Evolutionary conservation across 2,888 invertebrate species (phyloP).

Genomic region (Elysia crispata): DNA sequence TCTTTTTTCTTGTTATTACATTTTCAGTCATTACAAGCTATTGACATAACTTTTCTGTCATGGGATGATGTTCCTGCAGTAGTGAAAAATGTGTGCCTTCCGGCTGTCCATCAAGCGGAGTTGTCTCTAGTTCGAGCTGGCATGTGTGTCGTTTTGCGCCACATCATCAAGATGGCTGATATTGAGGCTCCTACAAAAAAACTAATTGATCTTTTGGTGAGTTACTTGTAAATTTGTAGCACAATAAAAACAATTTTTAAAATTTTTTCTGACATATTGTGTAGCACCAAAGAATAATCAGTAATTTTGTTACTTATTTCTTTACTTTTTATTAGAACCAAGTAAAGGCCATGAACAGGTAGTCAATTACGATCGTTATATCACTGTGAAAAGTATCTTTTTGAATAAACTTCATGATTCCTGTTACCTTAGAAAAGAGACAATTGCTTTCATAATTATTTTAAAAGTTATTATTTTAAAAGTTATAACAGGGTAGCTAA

Average conservation of each 20-base stretch:
- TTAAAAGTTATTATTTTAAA: not conserved
- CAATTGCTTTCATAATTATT: too few species aligned
- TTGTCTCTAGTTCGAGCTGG: slow-evolving; percentile 64
- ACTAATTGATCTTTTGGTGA: slow-evolving; percentile 67
- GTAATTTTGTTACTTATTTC: too few species aligned
- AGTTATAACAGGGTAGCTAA: not conserved
- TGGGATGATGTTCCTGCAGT: slow-evolving; percentile 41
- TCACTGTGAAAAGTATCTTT: too few species aligned
- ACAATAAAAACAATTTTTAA: too few species aligned
- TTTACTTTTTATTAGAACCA: too few species aligned
- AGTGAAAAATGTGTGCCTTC: slow-evolving; percentile 50
- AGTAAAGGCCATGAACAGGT: too few species aligned
- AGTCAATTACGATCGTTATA: too few species aligned
- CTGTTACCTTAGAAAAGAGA: too few species aligned
- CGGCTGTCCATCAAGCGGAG: slow-evolving; percentile 51
- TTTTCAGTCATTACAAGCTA: slow-evolving; percentile 37
- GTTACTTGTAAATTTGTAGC: too few species aligned
- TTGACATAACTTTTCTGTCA: slow-evolving; percentile 31
- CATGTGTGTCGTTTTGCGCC: slow-evolving; percentile 65
- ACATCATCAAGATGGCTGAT: slow-evolving; percentile 62
- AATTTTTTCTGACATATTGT: too few species aligned
- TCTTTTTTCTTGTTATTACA: not conserved
- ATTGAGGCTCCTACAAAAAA: slow-evolving; percentile 50
- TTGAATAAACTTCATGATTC: too few species aligned
- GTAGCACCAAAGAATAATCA: too few species aligned